Conservation (phyloP, 1,140 invertebrate genomes). For the Eumaeus atala region DNA sequence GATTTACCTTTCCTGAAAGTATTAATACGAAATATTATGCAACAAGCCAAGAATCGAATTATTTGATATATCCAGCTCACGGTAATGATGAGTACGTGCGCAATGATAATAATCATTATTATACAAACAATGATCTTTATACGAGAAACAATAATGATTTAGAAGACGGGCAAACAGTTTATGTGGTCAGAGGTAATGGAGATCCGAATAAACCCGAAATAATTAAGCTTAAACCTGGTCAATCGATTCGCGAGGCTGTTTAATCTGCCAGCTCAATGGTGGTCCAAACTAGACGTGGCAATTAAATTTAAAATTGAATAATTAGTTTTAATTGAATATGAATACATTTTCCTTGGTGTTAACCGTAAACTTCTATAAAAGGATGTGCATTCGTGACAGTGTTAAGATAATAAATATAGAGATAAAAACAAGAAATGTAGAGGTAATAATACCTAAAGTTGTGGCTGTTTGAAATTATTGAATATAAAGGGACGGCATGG, state of each 20-base stretch:
- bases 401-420: no score
- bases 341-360: no score
- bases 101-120: conserved; percentile 19
- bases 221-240: conserved; percentile 44
- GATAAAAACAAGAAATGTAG: no score
- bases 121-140: conserved; percentile 1
- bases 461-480: no score
- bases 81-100: conserved; percentile 17
- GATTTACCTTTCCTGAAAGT: conserved; percentile 31
- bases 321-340: no score
- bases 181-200: conserved; percentile 57
- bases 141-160: conserved; percentile 17
- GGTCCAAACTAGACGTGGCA: no score
- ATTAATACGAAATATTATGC: conserved; percentile 17
- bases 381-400: no score
- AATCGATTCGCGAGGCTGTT: conserved; percentile 18
- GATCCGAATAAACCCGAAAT: conserved; percentile 58
- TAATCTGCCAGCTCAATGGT: no score
- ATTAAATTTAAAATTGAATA: no score
- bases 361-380: no score
- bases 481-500: no score
- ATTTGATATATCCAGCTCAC: conserved; percentile 16
- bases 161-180: conserved; percentile 38
- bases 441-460: no score
- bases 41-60: conserved; percentile 10